Base-by-base conservation (phyloP, 2,888 invertebrate species). In the Pandemis cinnamomeana region DNA sequence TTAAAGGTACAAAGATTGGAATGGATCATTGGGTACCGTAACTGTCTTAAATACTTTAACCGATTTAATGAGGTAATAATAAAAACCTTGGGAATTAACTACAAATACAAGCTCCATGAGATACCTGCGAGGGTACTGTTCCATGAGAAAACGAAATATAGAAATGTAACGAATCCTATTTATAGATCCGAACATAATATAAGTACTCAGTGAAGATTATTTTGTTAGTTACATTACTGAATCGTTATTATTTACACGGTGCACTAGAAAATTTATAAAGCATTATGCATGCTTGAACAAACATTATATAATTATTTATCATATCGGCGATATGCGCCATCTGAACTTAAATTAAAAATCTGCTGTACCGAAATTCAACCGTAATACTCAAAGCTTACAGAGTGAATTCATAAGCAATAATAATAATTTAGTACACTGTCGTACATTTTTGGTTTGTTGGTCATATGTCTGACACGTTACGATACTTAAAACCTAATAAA, bases 141-240 rank as follows among this genome's bases (percentile, higher is more conserved):
- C 74, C 77, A 64, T n/a, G 27, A 36, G 11, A 46, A 42, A 53
- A 60, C 44, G n/a, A 44, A 55, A 46, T 42, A 41, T 27, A 60
- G 6, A 69, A 51, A 8, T 55, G 55, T 11, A 63, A 42, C 53
- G 64, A 61, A 66, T 70, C 67, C 72, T 8, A 62, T 46, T 64
- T n/a, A 68, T 36, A 71, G 62, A 71, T 27, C 71, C 64, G 71
- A 75, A 84, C 83, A 84, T 81, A 87, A 82, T 85, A 87, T 91
- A 91, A 91, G 90, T 91, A 91, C 91, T 88, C 89, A 90, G 83
- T 86, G 87, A 89, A 80, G 82, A 83, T 85, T 83, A 86, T 79
- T 78, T 83, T 83, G 83, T 86, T 86, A 86, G 84, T 87, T 85
- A 83, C 83, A 80, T 76, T 75, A 77, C 77, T 36, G 72, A 84